Percentiles rank a stretch among this genome's conserved stretches.
Evolutionary conservation across 2,797 vertebrate species (phyloP).

Genomic region (Dromococcyx pavoninus): DNA sequence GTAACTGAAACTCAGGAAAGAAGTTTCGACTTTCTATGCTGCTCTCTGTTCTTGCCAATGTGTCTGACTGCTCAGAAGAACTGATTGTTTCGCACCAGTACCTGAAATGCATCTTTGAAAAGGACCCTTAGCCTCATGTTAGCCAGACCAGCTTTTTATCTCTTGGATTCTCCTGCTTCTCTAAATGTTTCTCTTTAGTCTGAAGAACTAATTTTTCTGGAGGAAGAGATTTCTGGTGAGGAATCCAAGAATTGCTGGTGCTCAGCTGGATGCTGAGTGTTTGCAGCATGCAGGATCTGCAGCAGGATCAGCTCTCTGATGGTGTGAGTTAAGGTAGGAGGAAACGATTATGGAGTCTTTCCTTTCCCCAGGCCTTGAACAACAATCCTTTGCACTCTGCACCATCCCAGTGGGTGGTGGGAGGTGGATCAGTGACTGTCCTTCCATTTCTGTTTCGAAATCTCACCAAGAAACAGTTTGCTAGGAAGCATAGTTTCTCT

Average conservation of each 20-base stretch:
- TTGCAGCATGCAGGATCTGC: neutral
- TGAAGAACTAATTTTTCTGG: slow-evolving; percentile 14
- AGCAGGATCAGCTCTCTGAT: neutral
- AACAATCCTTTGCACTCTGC: neutral
- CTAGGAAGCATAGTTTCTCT: neutral
- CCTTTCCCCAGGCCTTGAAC: neutral
- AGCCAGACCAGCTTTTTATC: neutral
- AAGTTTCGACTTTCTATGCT: neutral
- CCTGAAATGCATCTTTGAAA: neutral
- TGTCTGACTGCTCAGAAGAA: neutral
- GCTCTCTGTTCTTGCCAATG: neutral
- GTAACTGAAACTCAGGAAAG: neutral
- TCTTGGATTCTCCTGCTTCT: neutral
- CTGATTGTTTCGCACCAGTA: neutral
- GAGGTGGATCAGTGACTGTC: neutral
- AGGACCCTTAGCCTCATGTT: neutral
- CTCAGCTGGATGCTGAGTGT: neutral
- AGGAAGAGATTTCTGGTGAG: slow-evolving; percentile 10
- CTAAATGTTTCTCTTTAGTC: slow-evolving; percentile 35
- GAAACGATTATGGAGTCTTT: neutral
- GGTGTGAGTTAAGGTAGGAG: neutral
- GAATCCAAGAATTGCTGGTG: neutral
- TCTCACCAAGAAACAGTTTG: neutral
- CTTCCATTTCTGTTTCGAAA: neutral
- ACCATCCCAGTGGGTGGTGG: neutral